These are phyloP conservation scores for Lamprologus lemairii DNA, from an alignment of 2,113 vertebrate species.

Conservation along the genomic window DNA sequence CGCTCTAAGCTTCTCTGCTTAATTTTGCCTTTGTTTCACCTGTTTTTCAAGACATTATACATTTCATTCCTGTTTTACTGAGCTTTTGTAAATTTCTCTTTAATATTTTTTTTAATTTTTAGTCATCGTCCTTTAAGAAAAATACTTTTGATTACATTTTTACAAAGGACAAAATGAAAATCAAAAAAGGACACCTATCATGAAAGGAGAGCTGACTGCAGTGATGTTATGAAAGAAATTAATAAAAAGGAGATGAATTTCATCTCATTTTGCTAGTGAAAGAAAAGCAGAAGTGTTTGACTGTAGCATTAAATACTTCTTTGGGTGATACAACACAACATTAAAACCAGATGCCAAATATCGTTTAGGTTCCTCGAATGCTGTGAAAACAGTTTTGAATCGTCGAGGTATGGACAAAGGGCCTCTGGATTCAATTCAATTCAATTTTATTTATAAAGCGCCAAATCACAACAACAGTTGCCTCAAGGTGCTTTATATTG, in stretches of 20 bases:
- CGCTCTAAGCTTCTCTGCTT: too few species aligned
- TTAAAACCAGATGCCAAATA: neutral
- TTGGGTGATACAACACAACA: neutral
- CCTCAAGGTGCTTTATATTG: neutral
- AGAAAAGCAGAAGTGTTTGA: neutral
- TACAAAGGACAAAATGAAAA: neutral
- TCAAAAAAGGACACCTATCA: neutral
- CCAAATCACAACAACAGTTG: neutral
- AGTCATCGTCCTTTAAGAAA: neutral
- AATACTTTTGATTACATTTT: neutral
- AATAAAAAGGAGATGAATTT: neutral
- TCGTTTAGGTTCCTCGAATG: neutral
- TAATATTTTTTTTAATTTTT: neutral
- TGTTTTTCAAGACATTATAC: neutral
- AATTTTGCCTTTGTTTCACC: neutral
- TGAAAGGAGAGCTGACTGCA: neutral
- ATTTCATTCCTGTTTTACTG: neutral
- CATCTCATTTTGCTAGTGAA: neutral
- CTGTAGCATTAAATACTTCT: neutral
- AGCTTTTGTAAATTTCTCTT: neutral
- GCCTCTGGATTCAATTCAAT: neutral
- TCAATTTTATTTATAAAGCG: neutral
- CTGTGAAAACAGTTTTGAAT: neutral
- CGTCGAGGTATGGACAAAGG: neutral
- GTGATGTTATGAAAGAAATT: neutral